These are phyloP conservation scores for Triplophysa siluroides DNA, from an alignment of 2,113 vertebrate species.

Conservation along the genomic window DNA sequence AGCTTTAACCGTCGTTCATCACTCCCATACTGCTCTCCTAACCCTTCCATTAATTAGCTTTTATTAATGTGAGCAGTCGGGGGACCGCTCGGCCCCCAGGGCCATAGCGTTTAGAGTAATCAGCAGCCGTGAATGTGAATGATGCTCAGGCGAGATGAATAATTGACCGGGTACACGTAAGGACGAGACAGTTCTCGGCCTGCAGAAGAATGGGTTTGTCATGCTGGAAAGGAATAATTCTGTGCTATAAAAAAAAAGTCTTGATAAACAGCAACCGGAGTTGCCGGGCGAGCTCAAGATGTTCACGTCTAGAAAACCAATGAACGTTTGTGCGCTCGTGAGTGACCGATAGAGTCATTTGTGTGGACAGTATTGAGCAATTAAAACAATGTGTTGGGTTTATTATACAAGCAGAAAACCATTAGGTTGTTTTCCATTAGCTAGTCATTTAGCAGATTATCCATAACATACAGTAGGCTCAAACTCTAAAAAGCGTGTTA, in stretches of 20 bases:
- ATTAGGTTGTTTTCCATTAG: no score
- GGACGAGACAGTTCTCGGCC: conserved; percentile 17
- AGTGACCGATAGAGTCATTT: neutral
- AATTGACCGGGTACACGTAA: conserved; percentile 38
- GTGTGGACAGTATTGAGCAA: neutral
- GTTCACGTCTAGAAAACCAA: neutral
- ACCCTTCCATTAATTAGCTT: conserved; percentile 52
- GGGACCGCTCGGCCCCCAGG: conserved; percentile 41
- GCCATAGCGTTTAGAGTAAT: conserved; percentile 50
- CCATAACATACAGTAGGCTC: no score
- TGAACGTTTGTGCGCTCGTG: neutral
- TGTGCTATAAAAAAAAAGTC: neutral
- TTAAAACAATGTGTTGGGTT: neutral
- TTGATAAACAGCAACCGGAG: neutral
- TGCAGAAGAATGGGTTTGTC: conserved; percentile 16
- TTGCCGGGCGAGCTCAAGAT: neutral
- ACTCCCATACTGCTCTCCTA: conserved; percentile 37
- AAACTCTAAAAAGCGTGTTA: no score
- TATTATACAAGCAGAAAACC: neutral
- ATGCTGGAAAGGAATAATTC: neutral
- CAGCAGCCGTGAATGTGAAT: conserved; percentile 48
- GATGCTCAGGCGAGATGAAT: conserved; percentile 46
- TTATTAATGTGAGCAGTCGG: conserved; percentile 49
- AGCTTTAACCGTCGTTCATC: conserved; percentile 46
- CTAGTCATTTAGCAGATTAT: no score